Conservation (phyloP, 2,888 invertebrate species). For the Drosophila quasianomalipes region DNA sequence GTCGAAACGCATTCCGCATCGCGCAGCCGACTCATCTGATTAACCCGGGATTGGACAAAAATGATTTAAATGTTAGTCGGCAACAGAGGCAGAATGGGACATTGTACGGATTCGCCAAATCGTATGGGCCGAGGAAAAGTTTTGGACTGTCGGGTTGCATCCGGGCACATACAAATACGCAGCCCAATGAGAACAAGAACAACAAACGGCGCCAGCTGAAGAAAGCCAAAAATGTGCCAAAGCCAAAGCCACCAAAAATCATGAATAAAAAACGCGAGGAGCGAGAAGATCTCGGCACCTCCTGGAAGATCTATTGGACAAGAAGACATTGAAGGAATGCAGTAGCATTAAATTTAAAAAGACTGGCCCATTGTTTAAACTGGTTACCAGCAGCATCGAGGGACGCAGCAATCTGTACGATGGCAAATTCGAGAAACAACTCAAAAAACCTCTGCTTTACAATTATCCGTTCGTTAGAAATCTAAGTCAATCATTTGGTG, state of each 20-base stretch:
- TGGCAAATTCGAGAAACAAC: constrained; percentile 15
- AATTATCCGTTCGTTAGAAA: constrained; percentile 1
- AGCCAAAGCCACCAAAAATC: background rate
- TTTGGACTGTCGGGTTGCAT: background rate
- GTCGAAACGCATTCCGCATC: background rate
- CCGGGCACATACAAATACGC: background rate
- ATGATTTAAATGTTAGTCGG: background rate
- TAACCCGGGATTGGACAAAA: background rate
- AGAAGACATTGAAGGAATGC: background rate
- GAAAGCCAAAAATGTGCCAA: background rate
- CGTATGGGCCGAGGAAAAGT: background rate
- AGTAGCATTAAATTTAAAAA: constrained; percentile 24
- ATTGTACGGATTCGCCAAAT: background rate
- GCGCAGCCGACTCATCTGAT: constrained; percentile 1
- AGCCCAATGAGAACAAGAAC: background rate
- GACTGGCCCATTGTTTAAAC: constrained; percentile 29
- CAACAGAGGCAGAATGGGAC: background rate
- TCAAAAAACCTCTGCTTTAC: constrained; percentile 19
- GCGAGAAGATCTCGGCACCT: constrained; percentile 8
- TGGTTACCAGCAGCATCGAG: constrained; percentile 33
- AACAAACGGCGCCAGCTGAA: background rate
- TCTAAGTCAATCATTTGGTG: background rate
- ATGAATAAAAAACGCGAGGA: background rate
- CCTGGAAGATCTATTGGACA: constrained; percentile 28
- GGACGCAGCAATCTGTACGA: constrained; percentile 22